Evolutionary conservation across 23 tunicate genomes (phyloP).

Genomic region (Ciona savignyi): DNA sequence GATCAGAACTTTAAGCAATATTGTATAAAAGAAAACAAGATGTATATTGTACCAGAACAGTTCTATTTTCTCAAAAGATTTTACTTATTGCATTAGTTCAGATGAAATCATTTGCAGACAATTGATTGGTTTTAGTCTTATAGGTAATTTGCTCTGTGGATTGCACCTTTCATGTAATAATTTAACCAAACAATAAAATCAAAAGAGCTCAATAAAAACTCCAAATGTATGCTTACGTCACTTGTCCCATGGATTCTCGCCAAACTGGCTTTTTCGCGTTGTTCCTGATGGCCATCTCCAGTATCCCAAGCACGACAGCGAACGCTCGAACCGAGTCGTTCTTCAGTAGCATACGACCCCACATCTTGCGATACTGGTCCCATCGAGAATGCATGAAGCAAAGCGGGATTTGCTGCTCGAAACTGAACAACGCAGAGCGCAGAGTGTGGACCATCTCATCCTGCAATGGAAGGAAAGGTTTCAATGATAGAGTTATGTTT

Average conservation of each 20-base stretch:
- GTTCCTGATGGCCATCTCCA: slow-evolving; percentile 81
- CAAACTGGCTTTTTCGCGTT: slow-evolving; percentile 62
- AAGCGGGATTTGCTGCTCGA: slow-evolving; percentile 86
- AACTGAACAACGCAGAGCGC: slow-evolving; percentile 38
- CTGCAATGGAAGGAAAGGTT: slow-evolving; percentile 22
- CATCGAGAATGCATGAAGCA: slow-evolving; percentile 91
- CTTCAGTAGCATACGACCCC: slow-evolving; percentile 67
- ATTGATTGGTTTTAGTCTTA: too few relatives aligned
- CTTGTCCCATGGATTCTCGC: slow-evolving; percentile 62
- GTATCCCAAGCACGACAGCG: slow-evolving; percentile 76
- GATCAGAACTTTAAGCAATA: too few relatives aligned
- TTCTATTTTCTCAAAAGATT: too few relatives aligned
- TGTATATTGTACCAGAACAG: too few relatives aligned
- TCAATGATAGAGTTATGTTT: too few relatives aligned
- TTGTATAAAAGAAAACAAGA: too few relatives aligned
- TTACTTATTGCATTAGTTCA: too few relatives aligned
- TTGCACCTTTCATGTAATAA: too few relatives aligned
- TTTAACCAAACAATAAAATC: too few relatives aligned
- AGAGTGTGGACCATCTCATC: slow-evolving; percentile 62
- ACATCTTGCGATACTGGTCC: slow-evolving; percentile 84
- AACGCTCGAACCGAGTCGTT: slow-evolving; percentile 71
- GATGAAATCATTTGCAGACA: too few relatives aligned
- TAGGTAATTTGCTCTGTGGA: too few relatives aligned
- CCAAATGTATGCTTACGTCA: slow-evolving; percentile 17
- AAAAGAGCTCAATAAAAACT: too few relatives aligned